phyloP scores from a whole-genome alignment of 2,113 vertebrate genomes.

The Alouatta palliata region DNA sequence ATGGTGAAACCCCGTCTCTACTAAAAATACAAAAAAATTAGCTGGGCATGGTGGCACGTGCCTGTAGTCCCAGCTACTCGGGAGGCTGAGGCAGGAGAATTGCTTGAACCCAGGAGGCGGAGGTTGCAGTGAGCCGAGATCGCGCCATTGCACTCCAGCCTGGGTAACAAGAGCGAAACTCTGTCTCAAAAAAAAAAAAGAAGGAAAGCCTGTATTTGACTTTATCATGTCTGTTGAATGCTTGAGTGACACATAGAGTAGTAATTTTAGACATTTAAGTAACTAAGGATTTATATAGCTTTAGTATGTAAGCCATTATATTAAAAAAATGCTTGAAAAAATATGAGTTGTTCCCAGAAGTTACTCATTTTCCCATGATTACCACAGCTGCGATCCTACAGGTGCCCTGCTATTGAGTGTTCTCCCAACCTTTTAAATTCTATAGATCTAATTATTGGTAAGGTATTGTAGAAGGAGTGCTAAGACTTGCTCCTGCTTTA shows the following conservation, averaged over 20 bases:
- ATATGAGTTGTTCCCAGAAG: neutral
- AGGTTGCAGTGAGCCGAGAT: too few species aligned
- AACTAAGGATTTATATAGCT: neutral
- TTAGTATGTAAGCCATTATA: neutral
- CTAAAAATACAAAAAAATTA: too few species aligned
- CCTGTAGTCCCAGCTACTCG: too few species aligned
- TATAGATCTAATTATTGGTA: neutral
- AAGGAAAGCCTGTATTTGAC: neutral
- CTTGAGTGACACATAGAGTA: neutral
- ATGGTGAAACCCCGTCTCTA: too few species aligned
- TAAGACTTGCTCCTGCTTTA: neutral
- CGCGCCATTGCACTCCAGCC: too few species aligned
- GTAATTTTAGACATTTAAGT: constrained; percentile 28
- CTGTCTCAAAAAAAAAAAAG: too few species aligned
- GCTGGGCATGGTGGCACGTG: too few species aligned
- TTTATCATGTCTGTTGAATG: constrained; percentile 31
- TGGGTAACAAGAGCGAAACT: too few species aligned
- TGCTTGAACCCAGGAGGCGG: too few species aligned
- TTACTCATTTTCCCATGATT: neutral
- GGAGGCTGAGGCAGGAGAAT: too few species aligned
- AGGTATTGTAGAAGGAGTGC: neutral
- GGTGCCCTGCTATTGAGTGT: neutral
- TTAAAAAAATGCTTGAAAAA: neutral
- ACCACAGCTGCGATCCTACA: neutral
- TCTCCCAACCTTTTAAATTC: neutral